Evolutionary conservation across 2,113 vertebrate species (phyloP).

Genomic region (Cheilinus undulatus): DNA sequence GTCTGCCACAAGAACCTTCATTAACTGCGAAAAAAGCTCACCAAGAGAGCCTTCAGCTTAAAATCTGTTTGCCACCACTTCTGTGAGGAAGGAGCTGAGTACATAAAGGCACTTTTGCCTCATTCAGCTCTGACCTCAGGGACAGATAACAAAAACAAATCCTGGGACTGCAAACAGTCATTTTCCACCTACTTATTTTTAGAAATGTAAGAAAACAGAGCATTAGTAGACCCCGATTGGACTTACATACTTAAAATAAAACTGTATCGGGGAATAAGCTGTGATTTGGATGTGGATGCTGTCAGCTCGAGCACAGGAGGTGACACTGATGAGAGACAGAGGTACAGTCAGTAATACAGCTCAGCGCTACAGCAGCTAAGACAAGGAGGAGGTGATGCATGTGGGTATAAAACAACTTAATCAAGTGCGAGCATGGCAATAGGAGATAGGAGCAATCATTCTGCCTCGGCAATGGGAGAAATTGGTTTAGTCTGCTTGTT

Average conservation of each 20-base stretch:
- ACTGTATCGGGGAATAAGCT: neutral
- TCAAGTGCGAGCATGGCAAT: slow-evolving; percentile 23
- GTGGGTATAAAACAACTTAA: slow-evolving; percentile 29
- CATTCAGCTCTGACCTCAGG: slow-evolving; percentile 55
- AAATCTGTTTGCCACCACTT: slow-evolving; percentile 53
- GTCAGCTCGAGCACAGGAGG: slow-evolving; percentile 8
- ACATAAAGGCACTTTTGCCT: slow-evolving; percentile 44
- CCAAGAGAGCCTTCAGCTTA: slow-evolving; percentile 46
- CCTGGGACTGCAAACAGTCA: slow-evolving; percentile 14
- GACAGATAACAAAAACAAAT: slow-evolving; percentile 52
- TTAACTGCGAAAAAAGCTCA: slow-evolving; percentile 65
- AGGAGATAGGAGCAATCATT: slow-evolving; percentile 7
- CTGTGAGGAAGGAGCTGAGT: slow-evolving; percentile 39
- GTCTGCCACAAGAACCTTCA: slow-evolving; percentile 61
- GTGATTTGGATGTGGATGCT: slow-evolving; percentile 2
- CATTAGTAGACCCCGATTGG: slow-evolving; percentile 6
- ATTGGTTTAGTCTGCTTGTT: slow-evolving; percentile 21
- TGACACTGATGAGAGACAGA: slow-evolving; percentile 40
- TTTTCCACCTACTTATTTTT: slow-evolving; percentile 21
- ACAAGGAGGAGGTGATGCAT: slow-evolving; percentile 6
- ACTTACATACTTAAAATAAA: slow-evolving; percentile 7
- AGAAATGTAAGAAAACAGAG: slow-evolving; percentile 26
- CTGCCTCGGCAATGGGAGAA: slow-evolving; percentile 16
- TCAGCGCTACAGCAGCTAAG: slow-evolving; percentile 7
- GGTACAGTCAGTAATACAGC: slow-evolving; percentile 4